A percentile compares a stretch with the other conserved stretches of the same genome.
These are phyloP conservation scores for Stegodyphus mimosarum DNA, from an alignment of 1,140 invertebrate genomes.

Conservation along the genomic window DNA sequence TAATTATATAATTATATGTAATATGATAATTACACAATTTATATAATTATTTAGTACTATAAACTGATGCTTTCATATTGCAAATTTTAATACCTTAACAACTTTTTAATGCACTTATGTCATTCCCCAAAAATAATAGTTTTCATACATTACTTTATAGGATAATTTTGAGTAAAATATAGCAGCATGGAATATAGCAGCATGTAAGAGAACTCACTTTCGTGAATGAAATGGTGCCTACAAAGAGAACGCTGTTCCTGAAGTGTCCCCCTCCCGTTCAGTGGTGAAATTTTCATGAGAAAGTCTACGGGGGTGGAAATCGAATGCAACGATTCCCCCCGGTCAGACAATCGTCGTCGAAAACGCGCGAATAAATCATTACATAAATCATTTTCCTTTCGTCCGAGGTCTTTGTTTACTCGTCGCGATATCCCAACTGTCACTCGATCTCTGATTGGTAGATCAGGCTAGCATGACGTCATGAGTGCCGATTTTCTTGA, in stretches of 20 bases:
- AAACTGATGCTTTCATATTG: too few species aligned
- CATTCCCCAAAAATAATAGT: too few species aligned
- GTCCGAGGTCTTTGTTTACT: constrained; percentile 29
- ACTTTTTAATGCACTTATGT: too few species aligned
- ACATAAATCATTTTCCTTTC: constrained; percentile 55
- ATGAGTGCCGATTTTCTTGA: constrained; percentile 41
- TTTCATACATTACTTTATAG: too few species aligned
- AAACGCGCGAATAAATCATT: constrained; percentile 49
- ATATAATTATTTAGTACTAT: too few species aligned
- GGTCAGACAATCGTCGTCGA: constrained; percentile 42
- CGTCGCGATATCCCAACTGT: constrained; percentile 19
- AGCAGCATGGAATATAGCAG: too few species aligned
- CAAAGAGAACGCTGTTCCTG: neutral
- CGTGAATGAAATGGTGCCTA: neutral
- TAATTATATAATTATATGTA: too few species aligned
- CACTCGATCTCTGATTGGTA: constrained; percentile 13
- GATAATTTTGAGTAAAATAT: too few species aligned
- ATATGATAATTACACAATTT: too few species aligned
- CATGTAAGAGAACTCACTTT: neutral
- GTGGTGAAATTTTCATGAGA: constrained; percentile 2
- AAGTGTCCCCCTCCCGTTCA: too few species aligned
- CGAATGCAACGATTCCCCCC: neutral
- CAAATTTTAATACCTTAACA: too few species aligned
- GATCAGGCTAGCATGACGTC: constrained; percentile 10
- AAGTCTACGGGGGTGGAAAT: neutral